Evolutionary conservation across 2,113 vertebrate species (phyloP).

Genomic region (Ondatra zibethicus): DNA sequence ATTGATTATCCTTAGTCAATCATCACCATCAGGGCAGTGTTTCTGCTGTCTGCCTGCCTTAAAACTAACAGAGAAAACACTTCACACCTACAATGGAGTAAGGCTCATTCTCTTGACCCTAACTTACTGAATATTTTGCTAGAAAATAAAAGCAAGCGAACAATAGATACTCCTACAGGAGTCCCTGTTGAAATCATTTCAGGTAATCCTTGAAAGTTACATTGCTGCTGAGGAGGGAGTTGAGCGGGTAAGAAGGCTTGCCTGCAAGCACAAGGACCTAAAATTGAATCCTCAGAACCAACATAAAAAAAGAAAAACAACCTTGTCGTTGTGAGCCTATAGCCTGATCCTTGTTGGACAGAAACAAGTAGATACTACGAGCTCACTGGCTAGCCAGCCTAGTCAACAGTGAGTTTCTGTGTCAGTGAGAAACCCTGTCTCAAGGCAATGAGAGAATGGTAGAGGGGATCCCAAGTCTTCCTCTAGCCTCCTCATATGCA

Average conservation of each 20-base stretch:
- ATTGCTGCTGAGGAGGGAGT: neutral
- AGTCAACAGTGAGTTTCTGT: no score
- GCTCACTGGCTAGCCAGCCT: neutral
- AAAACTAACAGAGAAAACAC: neutral
- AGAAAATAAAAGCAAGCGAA: neutral
- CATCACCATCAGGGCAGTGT: neutral
- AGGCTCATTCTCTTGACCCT: neutral
- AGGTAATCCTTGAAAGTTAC: neutral
- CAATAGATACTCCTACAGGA: neutral
- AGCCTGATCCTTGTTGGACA: neutral
- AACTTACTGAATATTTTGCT: neutral
- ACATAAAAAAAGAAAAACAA: neutral
- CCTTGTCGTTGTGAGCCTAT: neutral
- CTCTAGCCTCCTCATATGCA: neutral
- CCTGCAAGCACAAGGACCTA: no score
- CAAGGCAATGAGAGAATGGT: no score
- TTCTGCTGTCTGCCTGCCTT: neutral
- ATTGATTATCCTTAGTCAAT: neutral
- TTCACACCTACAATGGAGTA: neutral
- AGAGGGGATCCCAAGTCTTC: neutral
- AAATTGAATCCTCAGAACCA: neutral
- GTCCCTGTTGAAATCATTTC: neutral
- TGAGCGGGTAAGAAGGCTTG: neutral
- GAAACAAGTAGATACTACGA: neutral
- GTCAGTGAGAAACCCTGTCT: neutral